Evolutionary conservation across 2,888 invertebrate species (phyloP).

Genomic region (Smittia sp.): DNA sequence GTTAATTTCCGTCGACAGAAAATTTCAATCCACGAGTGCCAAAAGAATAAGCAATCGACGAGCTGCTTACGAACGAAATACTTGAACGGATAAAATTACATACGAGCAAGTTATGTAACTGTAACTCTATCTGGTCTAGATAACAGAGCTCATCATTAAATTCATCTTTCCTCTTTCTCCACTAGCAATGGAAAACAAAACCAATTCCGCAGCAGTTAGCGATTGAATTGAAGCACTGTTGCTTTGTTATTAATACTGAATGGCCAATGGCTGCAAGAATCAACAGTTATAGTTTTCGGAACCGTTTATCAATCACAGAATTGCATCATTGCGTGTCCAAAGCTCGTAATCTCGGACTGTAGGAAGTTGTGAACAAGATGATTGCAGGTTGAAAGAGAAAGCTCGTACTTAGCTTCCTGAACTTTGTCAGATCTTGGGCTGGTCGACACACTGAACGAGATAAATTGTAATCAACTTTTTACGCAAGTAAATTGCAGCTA

Average conservation of each 20-base stretch:
- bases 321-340: background rate
- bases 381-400: too few relatives aligned
- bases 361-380: too few relatives aligned
- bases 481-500: too few relatives aligned
- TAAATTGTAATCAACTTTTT: too few relatives aligned
- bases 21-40: too few relatives aligned
- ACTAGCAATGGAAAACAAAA: background rate
- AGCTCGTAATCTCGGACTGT: too few relatives aligned
- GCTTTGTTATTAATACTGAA: background rate
- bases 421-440: too few relatives aligned
- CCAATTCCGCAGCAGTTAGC: background rate
- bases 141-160: constrained; percentile 37
- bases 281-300: background rate
- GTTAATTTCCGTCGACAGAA: too few relatives aligned
- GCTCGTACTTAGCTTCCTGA: too few relatives aligned
- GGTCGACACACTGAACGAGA: too few relatives aligned
- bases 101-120: constrained; percentile 32
- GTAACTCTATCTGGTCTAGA: constrained; percentile 39
- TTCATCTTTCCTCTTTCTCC: background rate
- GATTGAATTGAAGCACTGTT: constrained; percentile 6
- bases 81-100: background rate
- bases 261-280: background rate
- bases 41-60: too few relatives aligned
- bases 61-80: too few relatives aligned
- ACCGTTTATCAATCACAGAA: background rate